Conservation (phyloP, 2,797 vertebrate species). For the Halcyon chelicuti region DNA sequence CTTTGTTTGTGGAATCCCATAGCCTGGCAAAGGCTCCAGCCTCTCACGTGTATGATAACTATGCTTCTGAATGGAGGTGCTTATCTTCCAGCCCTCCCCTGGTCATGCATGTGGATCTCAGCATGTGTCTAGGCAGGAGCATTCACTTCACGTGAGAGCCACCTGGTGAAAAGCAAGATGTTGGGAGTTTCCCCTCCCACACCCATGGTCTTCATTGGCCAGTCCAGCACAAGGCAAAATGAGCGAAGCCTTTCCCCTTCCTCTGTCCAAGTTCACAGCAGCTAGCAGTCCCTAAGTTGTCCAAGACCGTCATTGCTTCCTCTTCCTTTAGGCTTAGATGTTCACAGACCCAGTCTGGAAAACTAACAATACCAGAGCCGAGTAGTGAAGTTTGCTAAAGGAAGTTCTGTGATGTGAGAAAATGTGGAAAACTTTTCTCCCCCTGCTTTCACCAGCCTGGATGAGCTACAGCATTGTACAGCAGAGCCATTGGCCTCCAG, state of each 20-base stretch:
- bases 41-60: neutral
- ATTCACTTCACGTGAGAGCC: neutral
- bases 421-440: neutral
- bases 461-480: neutral
- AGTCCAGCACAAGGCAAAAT: neutral
- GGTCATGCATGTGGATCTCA: neutral
- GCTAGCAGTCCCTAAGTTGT: neutral
- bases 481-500: neutral
- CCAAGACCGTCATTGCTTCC: neutral
- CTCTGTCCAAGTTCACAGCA: neutral
- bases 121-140: neutral
- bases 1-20: neutral
- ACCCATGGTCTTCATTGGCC: neutral
- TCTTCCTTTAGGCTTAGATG: neutral
- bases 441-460: neutral
- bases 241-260: neutral
- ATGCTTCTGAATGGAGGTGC: neutral
- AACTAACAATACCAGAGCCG: neutral
- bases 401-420: neutral
- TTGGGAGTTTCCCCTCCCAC: neutral
- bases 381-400: neutral
- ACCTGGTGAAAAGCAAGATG: neutral
- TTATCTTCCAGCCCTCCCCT: neutral
- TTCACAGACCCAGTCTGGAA: neutral
- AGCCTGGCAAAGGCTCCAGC: neutral